Conservation (phyloP, 2,888 invertebrate genomes). For the Dusona sp. region DNA sequence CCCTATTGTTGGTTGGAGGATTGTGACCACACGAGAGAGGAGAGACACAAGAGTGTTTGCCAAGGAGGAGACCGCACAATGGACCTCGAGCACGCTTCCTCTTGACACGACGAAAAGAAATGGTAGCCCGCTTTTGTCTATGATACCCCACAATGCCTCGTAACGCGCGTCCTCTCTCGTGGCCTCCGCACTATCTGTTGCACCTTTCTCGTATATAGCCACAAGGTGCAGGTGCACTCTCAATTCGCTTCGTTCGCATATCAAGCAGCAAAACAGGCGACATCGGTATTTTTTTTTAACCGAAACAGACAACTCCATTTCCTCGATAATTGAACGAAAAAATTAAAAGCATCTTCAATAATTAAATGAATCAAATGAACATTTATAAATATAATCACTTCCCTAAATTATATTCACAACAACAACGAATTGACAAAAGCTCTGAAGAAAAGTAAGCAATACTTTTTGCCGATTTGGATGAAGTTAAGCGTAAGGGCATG, state of each 20-base stretch:
- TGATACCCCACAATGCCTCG: slow-evolving; percentile 75
- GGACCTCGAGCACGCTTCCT: slow-evolving; percentile 76
- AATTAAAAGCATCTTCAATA: no score
- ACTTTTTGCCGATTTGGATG: background rate
- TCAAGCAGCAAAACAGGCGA: background rate
- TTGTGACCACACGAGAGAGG: slow-evolving; percentile 53
- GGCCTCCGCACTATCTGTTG: slow-evolving; percentile 21
- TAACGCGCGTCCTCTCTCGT: slow-evolving; percentile 60
- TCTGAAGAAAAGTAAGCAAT: background rate
- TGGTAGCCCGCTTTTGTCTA: slow-evolving; percentile 79
- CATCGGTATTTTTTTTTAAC: background rate
- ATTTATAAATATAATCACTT: background rate
- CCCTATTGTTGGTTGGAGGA: slow-evolving; percentile 60
- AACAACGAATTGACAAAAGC: background rate
- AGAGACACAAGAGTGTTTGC: slow-evolving; percentile 46
- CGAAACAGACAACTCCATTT: background rate
- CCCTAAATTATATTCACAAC: background rate
- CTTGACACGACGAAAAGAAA: slow-evolving; percentile 80
- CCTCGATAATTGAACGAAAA: background rate
- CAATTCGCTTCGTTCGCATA: background rate
- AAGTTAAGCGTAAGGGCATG: background rate
- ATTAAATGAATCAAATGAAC: no score
- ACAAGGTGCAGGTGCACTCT: slow-evolving; percentile 40
- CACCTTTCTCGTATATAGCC: slow-evolving; percentile 21
- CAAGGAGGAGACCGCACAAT: slow-evolving; percentile 71